phyloP scores from a whole-genome alignment of 2,113 vertebrate genomes.

The Xiphophorus maculatus region DNA sequence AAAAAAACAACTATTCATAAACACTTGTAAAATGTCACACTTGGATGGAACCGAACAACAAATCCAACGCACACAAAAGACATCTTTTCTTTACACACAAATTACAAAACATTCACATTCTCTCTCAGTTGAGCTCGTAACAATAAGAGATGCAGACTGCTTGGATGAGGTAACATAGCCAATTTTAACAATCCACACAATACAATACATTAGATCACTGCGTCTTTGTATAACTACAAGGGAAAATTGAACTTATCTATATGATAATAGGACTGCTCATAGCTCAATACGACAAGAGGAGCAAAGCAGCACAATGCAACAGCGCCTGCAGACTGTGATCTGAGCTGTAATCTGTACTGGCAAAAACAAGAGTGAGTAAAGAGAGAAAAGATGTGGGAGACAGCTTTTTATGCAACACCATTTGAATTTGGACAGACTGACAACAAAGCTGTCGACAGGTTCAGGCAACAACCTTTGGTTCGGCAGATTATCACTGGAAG shows the following conservation, averaged over 20 bases:
- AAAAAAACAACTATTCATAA: too few species aligned
- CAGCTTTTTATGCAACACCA: conserved; percentile 46
- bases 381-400: conserved; percentile 33
- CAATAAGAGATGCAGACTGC: conserved; percentile 16
- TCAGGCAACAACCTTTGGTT: conserved; percentile 55
- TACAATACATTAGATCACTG: conserved; percentile 58
- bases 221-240: conserved; percentile 51
- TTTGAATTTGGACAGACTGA: conserved; percentile 44
- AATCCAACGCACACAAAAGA: background rate
- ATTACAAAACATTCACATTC: conserved; percentile 8
- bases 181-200: conserved; percentile 60
- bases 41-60: too few species aligned
- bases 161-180: conserved; percentile 52
- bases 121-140: conserved; percentile 31
- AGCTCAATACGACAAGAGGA: conserved; percentile 65
- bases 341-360: conserved; percentile 71
- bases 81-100: background rate
- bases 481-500: conserved; percentile 21
- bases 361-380: conserved; percentile 43
- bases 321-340: conserved; percentile 67
- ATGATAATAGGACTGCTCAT: conserved; percentile 75
- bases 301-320: conserved; percentile 60
- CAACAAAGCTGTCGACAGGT: conserved; percentile 65
- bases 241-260: conserved; percentile 78
- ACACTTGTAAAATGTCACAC: too few species aligned